Conservation (phyloP, 2,888 invertebrate genomes). For the Eretmocerus hayati region DNA sequence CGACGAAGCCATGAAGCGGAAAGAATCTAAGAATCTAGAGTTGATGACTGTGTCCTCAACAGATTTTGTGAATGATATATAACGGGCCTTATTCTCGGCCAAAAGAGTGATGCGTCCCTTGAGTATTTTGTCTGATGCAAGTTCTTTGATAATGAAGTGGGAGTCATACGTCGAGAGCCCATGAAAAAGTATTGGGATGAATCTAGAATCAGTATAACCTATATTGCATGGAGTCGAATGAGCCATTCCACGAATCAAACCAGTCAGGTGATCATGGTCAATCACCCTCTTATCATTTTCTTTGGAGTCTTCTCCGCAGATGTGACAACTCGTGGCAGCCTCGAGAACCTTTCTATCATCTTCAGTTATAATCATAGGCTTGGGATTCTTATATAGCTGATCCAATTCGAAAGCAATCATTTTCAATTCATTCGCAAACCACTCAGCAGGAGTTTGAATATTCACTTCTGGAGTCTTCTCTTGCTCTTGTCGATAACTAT, state of each 20-base stretch:
- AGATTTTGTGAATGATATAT: conserved; percentile 23
- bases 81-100: conserved; percentile 35
- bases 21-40: conserved; percentile 19
- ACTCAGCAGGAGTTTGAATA: neutral
- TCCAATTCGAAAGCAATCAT: neutral
- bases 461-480: neutral
- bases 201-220: conserved; percentile 28
- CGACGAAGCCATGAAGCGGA: conserved; percentile 12
- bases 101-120: conserved; percentile 27
- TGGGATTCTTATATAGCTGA: neutral
- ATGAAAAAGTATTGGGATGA: conserved; percentile 35
- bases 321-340: conserved; percentile 8
- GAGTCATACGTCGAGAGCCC: conserved; percentile 28
- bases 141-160: conserved; percentile 29
- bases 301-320: conserved; percentile 9
- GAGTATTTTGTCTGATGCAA: conserved; percentile 16
- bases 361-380: neutral
- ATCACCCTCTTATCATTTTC: neutral
- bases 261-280: conserved; percentile 17
- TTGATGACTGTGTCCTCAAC: conserved; percentile 6
- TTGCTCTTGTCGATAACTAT: conserved; percentile 4
- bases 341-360: neutral
- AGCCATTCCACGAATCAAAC: conserved; percentile 19
- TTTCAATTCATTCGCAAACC: conserved; percentile 2
- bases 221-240: too few relatives aligned